Evolutionary conservation across 1,140 invertebrate species (phyloP), one percentile per base, ranked within the genome.

Genomic region (Tetranychus cinnabarinus): DNA sequence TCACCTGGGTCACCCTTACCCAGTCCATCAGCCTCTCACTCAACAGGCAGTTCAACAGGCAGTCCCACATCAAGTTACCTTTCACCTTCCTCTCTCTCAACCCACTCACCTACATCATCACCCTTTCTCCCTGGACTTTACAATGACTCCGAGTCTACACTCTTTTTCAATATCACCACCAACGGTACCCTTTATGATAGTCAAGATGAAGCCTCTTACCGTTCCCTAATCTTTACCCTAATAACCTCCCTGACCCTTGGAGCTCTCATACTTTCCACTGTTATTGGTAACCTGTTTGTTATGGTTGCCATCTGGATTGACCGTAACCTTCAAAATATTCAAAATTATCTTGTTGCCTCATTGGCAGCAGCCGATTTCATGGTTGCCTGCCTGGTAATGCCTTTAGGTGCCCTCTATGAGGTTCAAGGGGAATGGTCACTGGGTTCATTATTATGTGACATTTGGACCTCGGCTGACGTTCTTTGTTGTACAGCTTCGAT

Each of bases 401-500:
- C 86, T 5, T 73, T 89, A 59, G 83, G 84, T 66, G 86, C 86
- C 46, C 81, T 88, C 67, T 85, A 84, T 67, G 83, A 82, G 69
- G 34, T 62, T 3, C 77, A 76, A 64, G 72, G 78, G 69, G 79
- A 82, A 68, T 91, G 87, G 88, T 82, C 80, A 61, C 74, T 92
- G 48, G 88, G 88, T 35, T 81, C 85, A 0, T 81, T 84, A 68
- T 74, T 92, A 42, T 91, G 88, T 71, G 87, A 91, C 73, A 85
- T 92, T 81, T 93, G 88, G 87, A 89, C 88, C 15, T 86, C 82
- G 3, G 82, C 84, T 60, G 88, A 95, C 70, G 87, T 92, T 10
- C 76, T 93, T 0, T 91, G 88, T 70, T 93, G 90, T 73, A 92
- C 89, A 1, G 86, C 88, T 5, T 88, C 85, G 36, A 92, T 93